Evolutionary conservation across 2,113 vertebrate species (phyloP), one percentile per base, ranked within the genome.

Genomic region (Bubo blakistoni): DNA sequence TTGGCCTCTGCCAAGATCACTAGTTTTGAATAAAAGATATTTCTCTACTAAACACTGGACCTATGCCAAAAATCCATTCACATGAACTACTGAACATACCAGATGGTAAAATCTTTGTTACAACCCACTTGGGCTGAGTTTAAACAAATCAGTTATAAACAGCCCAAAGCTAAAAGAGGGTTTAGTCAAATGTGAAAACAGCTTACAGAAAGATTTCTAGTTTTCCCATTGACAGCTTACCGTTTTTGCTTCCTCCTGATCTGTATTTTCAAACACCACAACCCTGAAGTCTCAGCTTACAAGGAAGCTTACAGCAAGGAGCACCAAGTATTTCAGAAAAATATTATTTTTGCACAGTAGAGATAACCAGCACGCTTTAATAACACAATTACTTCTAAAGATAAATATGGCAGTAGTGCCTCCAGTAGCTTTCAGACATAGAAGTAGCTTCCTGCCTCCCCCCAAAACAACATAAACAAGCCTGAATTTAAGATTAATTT

Each of bases 41-140:
- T 84, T 87, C 69, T 65, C 70, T 83, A 67, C 34, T 91, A 79
- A 93, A 79, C 0, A 2, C 61, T 96, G 91, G 66, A 91, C 42
- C 30, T 54, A 58, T 62, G 66, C 86, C 96, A 95, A 87, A 88
- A 94, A 85, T 54, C 76, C 49, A 94, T 79, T 79, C 86, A 95
- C 83, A 87, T 66, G 46, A 93, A 84, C 54, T 94, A 92, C 70
- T 91, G 77, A 88, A 94, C 66, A 63, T 77, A 87, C 40, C 96
- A 94, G 92, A 96, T 89, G 90, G 81, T 34, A 95, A 94, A 84
- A 65, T 81, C 67, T 89, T 86, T 84, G 46, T 87, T 92, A 94
- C 62, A 87, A 79, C 5, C 61, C 80, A 92, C 65, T 92, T 72
- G 69, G 76, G 55, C 57, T 78, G 88, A 87, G 89, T 91, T 94